phyloP scores from a whole-genome alignment of 1,140 invertebrate species.

The Panagrolaimus sp. region DNA sequence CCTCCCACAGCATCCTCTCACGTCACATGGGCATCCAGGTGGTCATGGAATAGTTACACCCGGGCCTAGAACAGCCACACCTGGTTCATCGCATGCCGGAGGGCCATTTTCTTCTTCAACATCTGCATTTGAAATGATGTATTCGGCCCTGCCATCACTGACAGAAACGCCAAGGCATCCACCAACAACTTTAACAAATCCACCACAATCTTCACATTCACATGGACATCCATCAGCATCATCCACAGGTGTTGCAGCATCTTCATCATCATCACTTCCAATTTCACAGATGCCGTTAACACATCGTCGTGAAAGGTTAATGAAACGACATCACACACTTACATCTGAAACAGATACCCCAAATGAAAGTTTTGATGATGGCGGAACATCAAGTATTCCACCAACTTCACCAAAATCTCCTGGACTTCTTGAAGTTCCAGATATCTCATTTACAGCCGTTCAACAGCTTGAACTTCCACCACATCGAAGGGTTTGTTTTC shows the following conservation, averaged over 20 bases:
- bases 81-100: not conserved
- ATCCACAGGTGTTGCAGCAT: no score
- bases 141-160: not conserved
- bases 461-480: not conserved
- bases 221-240: no score
- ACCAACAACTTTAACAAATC: not conserved
- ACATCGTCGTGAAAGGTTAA: not conserved
- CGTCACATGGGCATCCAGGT: not conserved
- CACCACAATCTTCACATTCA: not conserved
- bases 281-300: not conserved
- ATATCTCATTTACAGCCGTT: not conserved
- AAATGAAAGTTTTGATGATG: not conserved
- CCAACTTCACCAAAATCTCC: not conserved
- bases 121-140: slow-evolving; percentile 12
- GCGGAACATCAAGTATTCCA: not conserved
- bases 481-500: slow-evolving; percentile 12
- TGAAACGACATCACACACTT: slow-evolving; percentile 5
- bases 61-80: not conserved
- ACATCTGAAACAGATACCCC: not conserved
- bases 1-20: not conserved
- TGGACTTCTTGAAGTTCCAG: not conserved
- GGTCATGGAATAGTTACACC: not conserved
- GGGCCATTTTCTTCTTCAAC: not conserved
- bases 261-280: not conserved
- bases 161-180: not conserved